Percentiles rank a stretch among this genome's conserved stretches.
These are phyloP conservation scores for Orius laevigatus DNA, from an alignment of 1,140 invertebrate genomes.

Conservation along the genomic window DNA sequence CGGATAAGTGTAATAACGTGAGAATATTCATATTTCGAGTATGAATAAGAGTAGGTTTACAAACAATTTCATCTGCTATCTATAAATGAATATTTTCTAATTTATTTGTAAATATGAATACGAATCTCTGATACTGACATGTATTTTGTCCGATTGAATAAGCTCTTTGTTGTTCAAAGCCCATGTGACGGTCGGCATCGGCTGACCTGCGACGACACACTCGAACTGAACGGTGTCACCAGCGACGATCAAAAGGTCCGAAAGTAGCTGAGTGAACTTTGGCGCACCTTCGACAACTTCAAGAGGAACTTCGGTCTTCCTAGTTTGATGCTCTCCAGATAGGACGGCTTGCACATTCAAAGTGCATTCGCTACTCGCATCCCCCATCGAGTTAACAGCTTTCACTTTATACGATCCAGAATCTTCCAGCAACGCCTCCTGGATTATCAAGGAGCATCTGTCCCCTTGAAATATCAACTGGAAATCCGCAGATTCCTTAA, in stretches of 20 bases:
- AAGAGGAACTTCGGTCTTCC: not conserved
- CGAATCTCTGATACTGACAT: constrained; percentile 23
- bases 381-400: constrained; percentile 62
- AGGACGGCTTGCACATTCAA: constrained; percentile 40
- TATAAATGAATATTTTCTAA: not conserved
- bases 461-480: constrained; percentile 66
- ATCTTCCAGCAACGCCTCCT: constrained; percentile 56
- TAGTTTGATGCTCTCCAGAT: not conserved
- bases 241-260: constrained; percentile 45
- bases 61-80: no score
- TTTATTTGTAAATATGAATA: constrained; percentile 1
- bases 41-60: not conserved
- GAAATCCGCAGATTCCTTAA: constrained; percentile 70
- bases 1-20: not conserved
- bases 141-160: constrained; percentile 31
- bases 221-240: constrained; percentile 56
- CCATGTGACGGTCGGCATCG: constrained; percentile 53
- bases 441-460: constrained; percentile 59
- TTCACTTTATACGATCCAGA: constrained; percentile 63
- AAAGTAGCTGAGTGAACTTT: constrained; percentile 50
- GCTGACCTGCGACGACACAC: constrained; percentile 51
- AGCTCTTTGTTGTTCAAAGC: constrained; percentile 51
- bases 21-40: no score
- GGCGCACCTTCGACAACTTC: constrained; percentile 27
- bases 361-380: constrained; percentile 53